phyloP scores from a whole-genome alignment of 1,140 invertebrate species.

The Antheraea pernyi region DNA sequence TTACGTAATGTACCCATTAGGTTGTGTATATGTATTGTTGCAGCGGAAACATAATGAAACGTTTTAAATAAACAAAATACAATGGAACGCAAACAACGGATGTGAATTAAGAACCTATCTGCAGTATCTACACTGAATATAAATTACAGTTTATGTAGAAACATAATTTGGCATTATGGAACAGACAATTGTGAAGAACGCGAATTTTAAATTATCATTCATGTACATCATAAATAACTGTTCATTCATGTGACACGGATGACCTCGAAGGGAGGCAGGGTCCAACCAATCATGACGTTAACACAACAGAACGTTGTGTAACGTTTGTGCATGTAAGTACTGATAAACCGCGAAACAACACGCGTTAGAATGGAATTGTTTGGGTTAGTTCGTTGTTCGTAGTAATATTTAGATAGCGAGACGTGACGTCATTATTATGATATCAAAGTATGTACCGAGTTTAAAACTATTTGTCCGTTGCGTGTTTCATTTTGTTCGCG shows the following conservation, averaged over 20 bases:
- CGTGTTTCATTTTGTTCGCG: background rate
- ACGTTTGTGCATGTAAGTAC: constrained; percentile 19
- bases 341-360: constrained; percentile 37
- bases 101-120: background rate
- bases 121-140: background rate
- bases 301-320: constrained; percentile 11
- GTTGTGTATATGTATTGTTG: too few relatives aligned
- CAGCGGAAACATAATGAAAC: too few relatives aligned
- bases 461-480: background rate
- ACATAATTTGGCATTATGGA: background rate
- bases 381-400: constrained; percentile 22
- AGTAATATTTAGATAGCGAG: constrained; percentile 27
- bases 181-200: background rate
- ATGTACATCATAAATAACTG: background rate
- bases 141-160: background rate
- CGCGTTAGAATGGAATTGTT: constrained; percentile 35
- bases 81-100: too few relatives aligned
- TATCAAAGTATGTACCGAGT: constrained; percentile 3
- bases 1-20: too few relatives aligned
- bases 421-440: constrained; percentile 22
- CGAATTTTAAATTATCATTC: background rate
- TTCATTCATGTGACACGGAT: constrained; percentile 24
- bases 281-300: constrained; percentile 22
- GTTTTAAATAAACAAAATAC: too few relatives aligned
- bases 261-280: constrained; percentile 34